Conservation (phyloP, 2,888 invertebrate genomes). For the Euplagia quadripunctaria region DNA sequence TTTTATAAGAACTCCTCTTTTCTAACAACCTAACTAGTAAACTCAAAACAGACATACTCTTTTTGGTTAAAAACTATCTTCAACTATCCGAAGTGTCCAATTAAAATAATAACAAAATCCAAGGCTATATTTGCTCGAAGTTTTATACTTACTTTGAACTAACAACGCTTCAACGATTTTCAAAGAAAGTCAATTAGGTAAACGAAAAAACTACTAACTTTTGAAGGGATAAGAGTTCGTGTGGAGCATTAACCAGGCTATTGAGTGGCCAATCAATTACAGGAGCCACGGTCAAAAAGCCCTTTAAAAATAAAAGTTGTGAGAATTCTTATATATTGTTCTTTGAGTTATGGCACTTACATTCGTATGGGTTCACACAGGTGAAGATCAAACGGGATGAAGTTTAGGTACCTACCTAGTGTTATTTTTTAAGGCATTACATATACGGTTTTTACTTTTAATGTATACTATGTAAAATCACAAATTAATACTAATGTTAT, state of each 20-base stretch:
- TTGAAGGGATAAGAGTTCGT: slow-evolving; percentile 24
- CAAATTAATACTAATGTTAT: too few relatives aligned
- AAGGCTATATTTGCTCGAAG: slow-evolving; percentile 19
- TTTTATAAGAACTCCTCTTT: too few relatives aligned
- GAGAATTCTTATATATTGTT: not conserved
- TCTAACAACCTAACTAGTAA: not conserved
- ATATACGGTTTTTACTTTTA: too few relatives aligned
- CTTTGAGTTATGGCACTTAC: slow-evolving; percentile 1
- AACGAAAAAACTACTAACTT: slow-evolving; percentile 26
- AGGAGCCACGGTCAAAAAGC: not conserved
- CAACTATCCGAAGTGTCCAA: slow-evolving; percentile 22
- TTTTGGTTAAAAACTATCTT: not conserved
- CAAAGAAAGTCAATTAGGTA: slow-evolving; percentile 38
- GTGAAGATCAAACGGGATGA: not conserved
- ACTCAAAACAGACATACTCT: not conserved
- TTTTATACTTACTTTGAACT: slow-evolving; percentile 29
- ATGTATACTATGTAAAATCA: too few relatives aligned
- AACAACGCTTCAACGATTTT: slow-evolving; percentile 33
- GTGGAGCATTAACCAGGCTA: slow-evolving; percentile 24
- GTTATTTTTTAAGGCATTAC: too few relatives aligned
- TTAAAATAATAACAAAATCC: slow-evolving; percentile 34
- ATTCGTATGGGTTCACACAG: not conserved
- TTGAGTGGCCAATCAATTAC: slow-evolving; percentile 20
- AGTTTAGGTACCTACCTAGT: too few relatives aligned
- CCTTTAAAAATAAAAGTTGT: not conserved